A percentile compares a stretch with the other conserved stretches of the same genome.
Conservation (phyloP, 1,140 invertebrate genomes). For the Hyles vespertilio region DNA sequence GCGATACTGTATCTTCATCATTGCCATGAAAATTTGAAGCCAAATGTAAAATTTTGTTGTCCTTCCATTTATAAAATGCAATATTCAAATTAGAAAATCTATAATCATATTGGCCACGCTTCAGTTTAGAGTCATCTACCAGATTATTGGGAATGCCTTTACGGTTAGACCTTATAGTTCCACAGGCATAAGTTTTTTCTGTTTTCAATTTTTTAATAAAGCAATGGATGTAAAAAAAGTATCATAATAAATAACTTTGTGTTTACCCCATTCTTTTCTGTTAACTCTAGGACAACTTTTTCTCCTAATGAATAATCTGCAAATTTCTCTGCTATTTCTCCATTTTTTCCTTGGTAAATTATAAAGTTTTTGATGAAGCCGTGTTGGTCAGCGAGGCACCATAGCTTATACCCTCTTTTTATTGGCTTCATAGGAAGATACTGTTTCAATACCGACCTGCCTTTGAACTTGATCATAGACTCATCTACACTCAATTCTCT, state of each 20-base stretch:
- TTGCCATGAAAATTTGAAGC: constrained; percentile 52
- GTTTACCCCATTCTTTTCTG: too few relatives aligned
- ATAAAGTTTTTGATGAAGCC: constrained; percentile 65
- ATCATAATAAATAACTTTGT: constrained; percentile 29
- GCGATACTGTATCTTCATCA: constrained; percentile 30
- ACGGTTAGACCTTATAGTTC: constrained; percentile 46
- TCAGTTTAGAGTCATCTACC: constrained; percentile 41
- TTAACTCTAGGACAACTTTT: too few relatives aligned
- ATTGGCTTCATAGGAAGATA: constrained; percentile 70
- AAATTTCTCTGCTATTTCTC: constrained; percentile 29
- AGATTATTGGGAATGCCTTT: too few relatives aligned
- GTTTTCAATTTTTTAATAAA: constrained; percentile 47
- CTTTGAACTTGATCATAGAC: constrained; percentile 57
- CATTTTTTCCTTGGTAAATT: constrained; percentile 66
- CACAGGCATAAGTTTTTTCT: constrained; percentile 48
- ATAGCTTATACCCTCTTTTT: constrained; percentile 70
- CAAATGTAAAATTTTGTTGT: constrained; percentile 54
- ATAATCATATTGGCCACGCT: constrained; percentile 43
- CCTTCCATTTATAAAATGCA: constrained; percentile 54
- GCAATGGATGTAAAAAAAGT: constrained; percentile 59
- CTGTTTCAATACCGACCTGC: constrained; percentile 53
- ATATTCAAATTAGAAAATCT: constrained; percentile 42
- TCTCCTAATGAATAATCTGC: too few relatives aligned
- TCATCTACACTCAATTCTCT: constrained; percentile 43
- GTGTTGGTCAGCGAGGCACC: constrained; percentile 43